Percentiles rank a stretch among this genome's conserved stretches.
Conservation (phyloP, 2,888 invertebrate species). For the Colletes collaris region DNA sequence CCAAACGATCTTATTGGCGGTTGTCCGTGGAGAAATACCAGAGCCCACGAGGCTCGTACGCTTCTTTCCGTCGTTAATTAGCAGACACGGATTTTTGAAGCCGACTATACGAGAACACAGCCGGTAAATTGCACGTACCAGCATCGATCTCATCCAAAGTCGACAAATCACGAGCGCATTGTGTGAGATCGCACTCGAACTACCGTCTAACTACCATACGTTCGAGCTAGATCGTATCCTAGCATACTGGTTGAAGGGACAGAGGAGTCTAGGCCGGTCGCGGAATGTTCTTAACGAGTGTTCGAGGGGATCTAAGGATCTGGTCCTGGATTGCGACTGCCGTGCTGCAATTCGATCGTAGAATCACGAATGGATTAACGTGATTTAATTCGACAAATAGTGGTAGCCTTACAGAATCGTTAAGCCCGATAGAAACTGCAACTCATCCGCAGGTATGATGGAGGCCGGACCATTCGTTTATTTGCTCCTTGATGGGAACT, state of each 20-base stretch:
- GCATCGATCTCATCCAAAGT: slow-evolving; percentile 51
- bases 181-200: slow-evolving; percentile 59
- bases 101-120: not conserved
- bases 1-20: not conserved
- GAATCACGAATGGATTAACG: slow-evolving; percentile 75
- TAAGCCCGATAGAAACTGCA: slow-evolving; percentile 69
- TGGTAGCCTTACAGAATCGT: slow-evolving; percentile 76
- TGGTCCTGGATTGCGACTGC: slow-evolving; percentile 58
- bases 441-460: slow-evolving; percentile 56
- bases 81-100: slow-evolving; percentile 23
- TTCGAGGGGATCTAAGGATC: slow-evolving; percentile 64
- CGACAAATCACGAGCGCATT: slow-evolving; percentile 65
- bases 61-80: slow-evolving; percentile 35
- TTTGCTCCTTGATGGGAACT: not conserved
- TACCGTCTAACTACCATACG: slow-evolving; percentile 44
- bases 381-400: slow-evolving; percentile 78
- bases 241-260: slow-evolving; percentile 38
- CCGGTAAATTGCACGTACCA: slow-evolving; percentile 42
- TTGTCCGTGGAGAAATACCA: not conserved
- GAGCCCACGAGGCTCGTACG: not conserved
- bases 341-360: slow-evolving; percentile 65
- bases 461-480: slow-evolving; percentile 36
- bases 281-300: slow-evolving; percentile 70
- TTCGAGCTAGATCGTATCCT: slow-evolving; percentile 60
- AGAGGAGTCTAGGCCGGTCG: slow-evolving; percentile 37